Conservation (phyloP, 2,888 invertebrate species). For the Drosophila lacicola region DNA sequence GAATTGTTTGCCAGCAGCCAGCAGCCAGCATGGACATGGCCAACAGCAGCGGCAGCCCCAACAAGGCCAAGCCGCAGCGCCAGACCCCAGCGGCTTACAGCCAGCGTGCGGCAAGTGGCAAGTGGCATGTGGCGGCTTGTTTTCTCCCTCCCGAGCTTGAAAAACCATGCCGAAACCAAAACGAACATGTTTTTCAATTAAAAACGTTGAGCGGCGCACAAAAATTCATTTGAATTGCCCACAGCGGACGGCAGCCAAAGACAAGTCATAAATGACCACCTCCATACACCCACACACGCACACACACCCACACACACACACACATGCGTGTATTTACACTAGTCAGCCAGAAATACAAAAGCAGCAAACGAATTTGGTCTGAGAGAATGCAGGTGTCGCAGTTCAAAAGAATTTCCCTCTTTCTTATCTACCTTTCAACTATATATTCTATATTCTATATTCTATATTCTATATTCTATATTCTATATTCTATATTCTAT, state of each 20-base stretch:
- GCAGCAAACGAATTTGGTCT: not conserved
- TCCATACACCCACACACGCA: not conserved
- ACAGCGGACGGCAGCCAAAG: slow-evolving; percentile 45
- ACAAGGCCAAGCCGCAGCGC: slow-evolving; percentile 39
- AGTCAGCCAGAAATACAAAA: slow-evolving; percentile 10
- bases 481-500: too few species aligned
- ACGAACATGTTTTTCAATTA: slow-evolving; percentile 79
- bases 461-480: too few species aligned
- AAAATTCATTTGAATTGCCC: slow-evolving; percentile 75
- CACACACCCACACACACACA: not conserved
- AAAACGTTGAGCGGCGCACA: slow-evolving; percentile 66
- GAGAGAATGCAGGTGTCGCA: not conserved
- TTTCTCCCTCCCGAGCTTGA: slow-evolving; percentile 10
- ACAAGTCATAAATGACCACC: slow-evolving; percentile 70
- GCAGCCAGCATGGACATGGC: slow-evolving; percentile 20
- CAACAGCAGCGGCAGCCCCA: slow-evolving; percentile 12
- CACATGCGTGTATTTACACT: not conserved
- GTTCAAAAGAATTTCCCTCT: not conserved
- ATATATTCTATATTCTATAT: too few species aligned
- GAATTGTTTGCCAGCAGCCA: slow-evolving; percentile 67
- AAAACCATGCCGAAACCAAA: slow-evolving; percentile 59
- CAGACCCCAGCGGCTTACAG: slow-evolving; percentile 35
- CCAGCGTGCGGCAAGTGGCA: slow-evolving; percentile 33
- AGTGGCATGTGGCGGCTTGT: slow-evolving; percentile 38
- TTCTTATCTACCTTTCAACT: too few species aligned